phyloP scores from a whole-genome alignment of 2,113 vertebrate genomes.

The Xenus cinereus region DNA sequence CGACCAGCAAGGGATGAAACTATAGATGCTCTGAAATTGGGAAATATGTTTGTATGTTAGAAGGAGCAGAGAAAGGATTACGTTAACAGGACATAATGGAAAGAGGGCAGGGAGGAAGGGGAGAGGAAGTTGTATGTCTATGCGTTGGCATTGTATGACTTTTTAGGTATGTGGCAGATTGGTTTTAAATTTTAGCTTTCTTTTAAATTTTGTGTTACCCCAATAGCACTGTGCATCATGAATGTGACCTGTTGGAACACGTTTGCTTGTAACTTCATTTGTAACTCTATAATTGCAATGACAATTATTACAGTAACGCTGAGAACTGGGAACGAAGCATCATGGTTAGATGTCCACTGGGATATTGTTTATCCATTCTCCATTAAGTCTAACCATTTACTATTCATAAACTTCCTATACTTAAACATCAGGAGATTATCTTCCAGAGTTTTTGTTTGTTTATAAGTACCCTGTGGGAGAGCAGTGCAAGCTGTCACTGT shows the following conservation, averaged over 20 bases:
- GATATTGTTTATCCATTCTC: neutral
- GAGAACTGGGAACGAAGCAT: neutral
- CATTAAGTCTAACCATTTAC: neutral
- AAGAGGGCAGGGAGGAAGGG: neutral
- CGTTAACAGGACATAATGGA: neutral
- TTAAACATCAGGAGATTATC: neutral
- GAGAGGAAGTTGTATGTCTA: neutral
- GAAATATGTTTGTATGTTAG: neutral
- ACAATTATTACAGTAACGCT: neutral
- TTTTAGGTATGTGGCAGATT: neutral
- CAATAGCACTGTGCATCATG: neutral
- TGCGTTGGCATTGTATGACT: neutral
- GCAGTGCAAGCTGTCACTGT: neutral
- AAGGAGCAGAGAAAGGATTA: neutral
- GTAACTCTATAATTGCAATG: neutral
- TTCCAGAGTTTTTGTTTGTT: neutral
- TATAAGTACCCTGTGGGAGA: fast-evolving
- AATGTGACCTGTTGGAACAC: neutral
- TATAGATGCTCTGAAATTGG: neutral
- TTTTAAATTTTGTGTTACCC: neutral
- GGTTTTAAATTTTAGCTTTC: neutral
- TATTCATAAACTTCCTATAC: neutral
- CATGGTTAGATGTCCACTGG: neutral
- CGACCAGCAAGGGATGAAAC: neutral
- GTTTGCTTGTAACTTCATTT: neutral